phyloP scores from a whole-genome alignment of 2,113 vertebrate species.

The Clarias gariepinus region DNA sequence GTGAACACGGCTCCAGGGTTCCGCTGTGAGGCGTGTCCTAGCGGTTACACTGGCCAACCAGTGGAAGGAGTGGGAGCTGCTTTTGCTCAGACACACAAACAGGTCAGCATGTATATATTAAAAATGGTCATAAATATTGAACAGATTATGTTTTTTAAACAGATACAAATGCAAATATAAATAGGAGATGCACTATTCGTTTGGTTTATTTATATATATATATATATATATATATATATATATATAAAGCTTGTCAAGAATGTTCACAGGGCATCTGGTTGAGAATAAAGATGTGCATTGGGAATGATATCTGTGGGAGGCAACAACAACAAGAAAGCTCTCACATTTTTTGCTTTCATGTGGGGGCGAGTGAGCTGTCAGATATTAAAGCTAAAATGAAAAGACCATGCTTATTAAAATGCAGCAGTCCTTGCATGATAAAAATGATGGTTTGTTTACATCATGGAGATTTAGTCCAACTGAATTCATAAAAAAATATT shows the following conservation, averaged over 20 bases:
- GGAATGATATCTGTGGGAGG: not conserved
- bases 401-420: not conserved
- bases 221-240: too few relatives aligned
- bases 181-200: not conserved
- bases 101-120: constrained; percentile 71
- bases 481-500: not conserved
- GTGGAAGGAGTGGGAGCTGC: constrained; percentile 82
- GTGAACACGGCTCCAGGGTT: constrained; percentile 89
- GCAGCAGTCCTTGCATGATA: not conserved
- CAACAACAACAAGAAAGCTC: not conserved
- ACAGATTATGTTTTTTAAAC: not conserved
- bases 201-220: too few relatives aligned
- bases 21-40: constrained; percentile 88
- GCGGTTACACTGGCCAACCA: constrained; percentile 80
- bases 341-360: not conserved
- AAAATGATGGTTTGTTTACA: not conserved
- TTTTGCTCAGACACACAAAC: constrained; percentile 88
- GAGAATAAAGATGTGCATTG: not conserved
- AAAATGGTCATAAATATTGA: not conserved
- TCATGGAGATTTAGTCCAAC: not conserved
- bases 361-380: not conserved
- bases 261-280: not conserved
- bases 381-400: not conserved
- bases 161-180: not conserved
- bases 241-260: not conserved